Evolutionary conservation across 2,797 vertebrate genomes (phyloP).

Genomic region (Cynopterus sphinx): DNA sequence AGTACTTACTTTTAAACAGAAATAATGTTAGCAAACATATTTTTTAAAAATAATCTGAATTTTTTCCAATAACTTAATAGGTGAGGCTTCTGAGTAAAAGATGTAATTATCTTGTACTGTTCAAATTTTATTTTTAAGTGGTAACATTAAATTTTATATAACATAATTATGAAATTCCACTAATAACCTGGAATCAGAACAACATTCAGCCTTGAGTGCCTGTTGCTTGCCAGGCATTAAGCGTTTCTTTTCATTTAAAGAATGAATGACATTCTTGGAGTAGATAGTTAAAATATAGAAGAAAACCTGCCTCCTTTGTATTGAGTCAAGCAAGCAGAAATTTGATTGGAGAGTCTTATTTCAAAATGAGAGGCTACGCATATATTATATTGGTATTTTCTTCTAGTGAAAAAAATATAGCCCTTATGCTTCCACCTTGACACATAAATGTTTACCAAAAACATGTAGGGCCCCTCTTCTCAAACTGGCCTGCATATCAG

Average conservation of each 20-base stretch:
- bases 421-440: neutral
- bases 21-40: slow-evolving; percentile 12
- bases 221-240: neutral
- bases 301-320: neutral
- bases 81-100: neutral
- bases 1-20: slow-evolving; percentile 7
- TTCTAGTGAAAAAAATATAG: neutral
- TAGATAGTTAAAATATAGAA: neutral
- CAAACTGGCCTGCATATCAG: neutral
- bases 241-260: neutral
- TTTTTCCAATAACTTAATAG: neutral
- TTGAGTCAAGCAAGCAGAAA: neutral
- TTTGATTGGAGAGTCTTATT: neutral
- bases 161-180: neutral
- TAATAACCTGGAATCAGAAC: neutral
- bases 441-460: neutral
- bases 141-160: neutral
- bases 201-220: neutral
- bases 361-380: neutral
- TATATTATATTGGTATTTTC: neutral
- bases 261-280: neutral
- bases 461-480: neutral
- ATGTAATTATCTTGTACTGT: neutral
- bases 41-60: slow-evolving; percentile 33
- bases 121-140: neutral